Evolutionary conservation across 2,888 invertebrate species (phyloP).

Genomic region (Deilephila porcellus): DNA sequence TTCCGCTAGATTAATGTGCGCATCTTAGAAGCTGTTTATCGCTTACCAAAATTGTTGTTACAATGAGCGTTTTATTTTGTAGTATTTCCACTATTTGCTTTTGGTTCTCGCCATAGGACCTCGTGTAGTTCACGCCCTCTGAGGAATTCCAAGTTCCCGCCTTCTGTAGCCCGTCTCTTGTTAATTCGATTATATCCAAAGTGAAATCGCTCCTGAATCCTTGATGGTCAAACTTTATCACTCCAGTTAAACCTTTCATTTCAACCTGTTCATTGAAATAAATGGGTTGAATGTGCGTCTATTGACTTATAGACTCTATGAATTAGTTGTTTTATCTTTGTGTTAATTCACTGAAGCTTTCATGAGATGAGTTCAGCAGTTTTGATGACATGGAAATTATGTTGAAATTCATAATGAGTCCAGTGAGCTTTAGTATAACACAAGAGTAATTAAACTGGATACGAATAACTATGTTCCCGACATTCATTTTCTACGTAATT

Average conservation of each 20-base stretch:
- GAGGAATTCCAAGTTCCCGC: slow-evolving; percentile 96
- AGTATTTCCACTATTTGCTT: slow-evolving; percentile 95
- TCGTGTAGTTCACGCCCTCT: slow-evolving; percentile 94
- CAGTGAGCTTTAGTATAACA: too few species aligned
- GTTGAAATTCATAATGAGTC: too few species aligned
- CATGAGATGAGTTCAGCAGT: background rate
- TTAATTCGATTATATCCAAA: slow-evolving; percentile 95
- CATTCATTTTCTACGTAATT: background rate
- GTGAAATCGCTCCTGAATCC: slow-evolving; percentile 96
- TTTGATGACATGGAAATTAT: too few species aligned
- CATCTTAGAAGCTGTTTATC: slow-evolving; percentile 47
- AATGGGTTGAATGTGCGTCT: slow-evolving; percentile 41
- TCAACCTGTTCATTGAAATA: slow-evolving; percentile 88
- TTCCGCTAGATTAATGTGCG: slow-evolving; percentile 55
- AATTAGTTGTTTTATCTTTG: background rate
- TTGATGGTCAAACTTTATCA: slow-evolving; percentile 96
- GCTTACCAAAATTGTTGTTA: slow-evolving; percentile 95
- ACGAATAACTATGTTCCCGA: background rate
- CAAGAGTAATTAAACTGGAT: too few species aligned
- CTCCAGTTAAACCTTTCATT: slow-evolving; percentile 96
- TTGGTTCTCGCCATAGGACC: slow-evolving; percentile 93
- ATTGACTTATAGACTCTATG: background rate
- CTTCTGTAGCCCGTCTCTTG: slow-evolving; percentile 92
- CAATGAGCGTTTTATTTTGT: slow-evolving; percentile 95
- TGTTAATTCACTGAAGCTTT: background rate